phyloP scores from a whole-genome alignment of 2,797 vertebrate genomes.

The Clamator glandarius region DNA sequence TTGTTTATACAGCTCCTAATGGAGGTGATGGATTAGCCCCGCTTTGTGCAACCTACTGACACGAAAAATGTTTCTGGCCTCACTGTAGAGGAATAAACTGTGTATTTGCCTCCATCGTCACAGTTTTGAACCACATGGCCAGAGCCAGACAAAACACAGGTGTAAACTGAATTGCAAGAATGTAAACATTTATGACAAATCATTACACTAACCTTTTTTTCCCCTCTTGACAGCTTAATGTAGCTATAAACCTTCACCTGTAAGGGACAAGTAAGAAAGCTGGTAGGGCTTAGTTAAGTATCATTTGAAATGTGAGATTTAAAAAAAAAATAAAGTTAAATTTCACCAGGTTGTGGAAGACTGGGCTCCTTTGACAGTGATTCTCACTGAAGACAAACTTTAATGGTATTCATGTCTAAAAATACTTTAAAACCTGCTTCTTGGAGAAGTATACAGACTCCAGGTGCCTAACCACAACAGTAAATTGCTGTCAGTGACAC shows the following conservation, averaged over 20 bases:
- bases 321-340: not conserved
- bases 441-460: slow-evolving; percentile 11
- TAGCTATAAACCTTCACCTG: not conserved
- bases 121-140: not conserved
- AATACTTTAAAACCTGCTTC: slow-evolving; percentile 41
- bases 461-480: slow-evolving; percentile 23
- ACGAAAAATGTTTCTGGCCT: not conserved
- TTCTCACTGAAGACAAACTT: slow-evolving; percentile 12
- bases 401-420: slow-evolving; percentile 38
- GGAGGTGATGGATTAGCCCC: not conserved
- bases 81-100: not conserved
- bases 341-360: not conserved
- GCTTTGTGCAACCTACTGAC: not conserved
- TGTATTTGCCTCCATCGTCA: not conserved
- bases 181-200: slow-evolving; percentile 20
- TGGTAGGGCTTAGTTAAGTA: not conserved
- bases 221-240: not conserved
- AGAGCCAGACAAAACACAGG: slow-evolving; percentile 1
- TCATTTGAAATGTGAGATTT: not conserved
- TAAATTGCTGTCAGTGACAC: slow-evolving; percentile 56
- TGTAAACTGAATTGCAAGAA: not conserved
- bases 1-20: slow-evolving; percentile 25
- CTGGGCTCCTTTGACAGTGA: not conserved
- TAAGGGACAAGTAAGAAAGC: not conserved
- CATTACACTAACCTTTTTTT: not conserved